These are phyloP conservation scores for Drosophila paranaensis DNA, from an alignment of 2,888 invertebrate species.

Conservation along the genomic window DNA sequence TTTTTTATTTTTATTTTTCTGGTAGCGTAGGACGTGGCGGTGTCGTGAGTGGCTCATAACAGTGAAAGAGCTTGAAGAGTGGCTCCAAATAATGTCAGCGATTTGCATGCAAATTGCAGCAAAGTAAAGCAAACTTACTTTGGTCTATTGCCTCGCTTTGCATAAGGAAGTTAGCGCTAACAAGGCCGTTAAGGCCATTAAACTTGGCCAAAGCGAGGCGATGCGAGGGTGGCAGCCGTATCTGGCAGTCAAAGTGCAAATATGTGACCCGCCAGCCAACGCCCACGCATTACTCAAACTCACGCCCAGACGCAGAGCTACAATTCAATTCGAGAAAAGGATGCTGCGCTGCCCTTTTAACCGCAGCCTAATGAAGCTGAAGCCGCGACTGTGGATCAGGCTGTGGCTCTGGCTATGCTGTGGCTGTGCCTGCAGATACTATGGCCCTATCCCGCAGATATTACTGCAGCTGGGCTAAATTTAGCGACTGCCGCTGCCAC, in stretches of 20 bases:
- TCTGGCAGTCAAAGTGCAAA: conserved; percentile 74
- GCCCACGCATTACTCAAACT: conserved; percentile 77
- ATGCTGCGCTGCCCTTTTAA: conserved; percentile 58
- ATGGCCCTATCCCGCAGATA: neutral
- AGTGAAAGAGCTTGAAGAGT: conserved; percentile 46
- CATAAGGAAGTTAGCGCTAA: conserved; percentile 70
- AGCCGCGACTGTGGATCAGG: conserved; percentile 43
- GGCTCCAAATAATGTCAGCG: conserved; percentile 63
- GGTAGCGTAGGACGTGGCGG: conserved; percentile 56
- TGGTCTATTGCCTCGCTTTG: neutral
- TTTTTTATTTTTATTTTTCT: neutral
- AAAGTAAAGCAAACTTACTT: conserved; percentile 1
- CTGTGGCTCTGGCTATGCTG: neutral
- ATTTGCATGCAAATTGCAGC: conserved; percentile 72
- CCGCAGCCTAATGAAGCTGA: conserved; percentile 75
- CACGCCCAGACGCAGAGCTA: conserved; percentile 63
- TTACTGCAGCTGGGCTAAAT: conserved; percentile 54
- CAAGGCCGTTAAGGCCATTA: conserved; percentile 68
- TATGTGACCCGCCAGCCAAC: conserved; percentile 56
- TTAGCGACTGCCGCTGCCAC: conserved; percentile 51
- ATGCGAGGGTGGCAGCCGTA: conserved; percentile 32
- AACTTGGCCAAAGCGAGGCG: conserved; percentile 44
- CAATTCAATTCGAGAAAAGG: conserved; percentile 63
- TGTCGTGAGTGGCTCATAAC: conserved; percentile 72
- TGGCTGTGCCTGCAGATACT: conserved; percentile 6